These are phyloP conservation scores for Cataglyphis hispanica DNA, from an alignment of 1,140 invertebrate species.

Conservation along the genomic window DNA sequence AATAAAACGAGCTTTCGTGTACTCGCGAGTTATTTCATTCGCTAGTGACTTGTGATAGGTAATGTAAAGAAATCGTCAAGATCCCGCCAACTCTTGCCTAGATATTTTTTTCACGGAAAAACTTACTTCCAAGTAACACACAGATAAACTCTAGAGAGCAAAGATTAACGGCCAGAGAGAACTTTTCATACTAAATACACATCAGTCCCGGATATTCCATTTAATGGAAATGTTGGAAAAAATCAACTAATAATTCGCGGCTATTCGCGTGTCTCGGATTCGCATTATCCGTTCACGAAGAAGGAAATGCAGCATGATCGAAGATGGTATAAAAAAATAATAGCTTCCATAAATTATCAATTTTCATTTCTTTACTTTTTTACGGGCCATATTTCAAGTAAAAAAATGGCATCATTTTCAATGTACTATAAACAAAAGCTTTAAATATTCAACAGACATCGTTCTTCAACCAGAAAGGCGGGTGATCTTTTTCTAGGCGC, in stretches of 20 bases:
- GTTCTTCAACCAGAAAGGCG: not conserved
- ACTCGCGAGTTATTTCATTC: constrained; percentile 33
- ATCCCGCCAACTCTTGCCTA: constrained; percentile 9
- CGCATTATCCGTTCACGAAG: not conserved
- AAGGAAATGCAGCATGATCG: not conserved
- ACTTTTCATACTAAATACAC: constrained; percentile 66
- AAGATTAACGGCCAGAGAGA: constrained; percentile 71
- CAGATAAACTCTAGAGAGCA: constrained; percentile 69
- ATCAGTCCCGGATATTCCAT: constrained; percentile 28
- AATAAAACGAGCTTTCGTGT: constrained; percentile 17
- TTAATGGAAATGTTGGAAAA: constrained; percentile 23
- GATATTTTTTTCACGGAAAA: constrained; percentile 18
- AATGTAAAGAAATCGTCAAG: constrained; percentile 48
- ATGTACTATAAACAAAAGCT: not conserved
- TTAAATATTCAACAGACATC: not conserved
- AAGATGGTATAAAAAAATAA: not conserved
- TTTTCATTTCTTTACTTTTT: not conserved
- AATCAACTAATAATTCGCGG: constrained; percentile 29
- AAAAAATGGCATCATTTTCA: not conserved
- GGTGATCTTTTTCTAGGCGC: not conserved
- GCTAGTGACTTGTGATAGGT: constrained; percentile 46
- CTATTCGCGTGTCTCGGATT: not conserved
- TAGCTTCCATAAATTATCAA: not conserved
- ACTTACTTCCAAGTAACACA: constrained; percentile 66
- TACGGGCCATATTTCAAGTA: not conserved